phyloP scores from a whole-genome alignment of 1,140 invertebrate species.

The Globodera rostochiensis region DNA sequence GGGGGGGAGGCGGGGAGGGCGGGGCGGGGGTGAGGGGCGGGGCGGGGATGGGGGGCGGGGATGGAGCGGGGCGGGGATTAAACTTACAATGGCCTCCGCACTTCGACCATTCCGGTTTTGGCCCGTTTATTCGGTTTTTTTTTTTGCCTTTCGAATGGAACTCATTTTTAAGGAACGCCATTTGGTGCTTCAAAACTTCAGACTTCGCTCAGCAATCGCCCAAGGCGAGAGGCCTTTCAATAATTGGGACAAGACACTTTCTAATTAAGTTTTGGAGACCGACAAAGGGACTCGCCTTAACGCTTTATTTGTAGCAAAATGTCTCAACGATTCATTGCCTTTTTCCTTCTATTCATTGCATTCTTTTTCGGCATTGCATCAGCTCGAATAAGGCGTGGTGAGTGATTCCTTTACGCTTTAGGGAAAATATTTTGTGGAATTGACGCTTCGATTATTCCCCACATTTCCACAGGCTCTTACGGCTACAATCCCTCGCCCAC shows the following conservation, averaged over 20 bases:
- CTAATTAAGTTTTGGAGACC: too few species aligned
- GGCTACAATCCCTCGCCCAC: conserved; percentile 2
- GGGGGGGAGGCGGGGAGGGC: too few species aligned
- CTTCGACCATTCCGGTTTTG: not conserved
- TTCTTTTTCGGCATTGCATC: not conserved
- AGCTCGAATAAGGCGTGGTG: not conserved
- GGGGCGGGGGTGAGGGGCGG: too few species aligned
- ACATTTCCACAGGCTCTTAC: not conserved
- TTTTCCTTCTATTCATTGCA: not conserved
- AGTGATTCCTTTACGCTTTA: too few species aligned
- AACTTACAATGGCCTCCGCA: not conserved
- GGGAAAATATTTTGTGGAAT: too few species aligned
- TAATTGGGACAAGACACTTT: not conserved
- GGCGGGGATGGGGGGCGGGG: too few species aligned
- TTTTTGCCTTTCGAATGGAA: not conserved
- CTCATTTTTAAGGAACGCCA: not conserved
- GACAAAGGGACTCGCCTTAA: too few species aligned
- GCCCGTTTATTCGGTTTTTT: not conserved
- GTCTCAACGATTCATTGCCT: not conserved
- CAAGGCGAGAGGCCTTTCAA: not conserved
- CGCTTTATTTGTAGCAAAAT: not conserved
- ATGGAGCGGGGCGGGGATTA: too few species aligned
- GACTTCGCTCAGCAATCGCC: not conserved
- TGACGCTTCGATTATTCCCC: not conserved
- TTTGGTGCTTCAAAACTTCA: not conserved